A percentile compares a stretch with the other conserved stretches of the same genome.
phyloP scores from a whole-genome alignment of 2,888 invertebrate species.

The Himalopsyche anomala region DNA sequence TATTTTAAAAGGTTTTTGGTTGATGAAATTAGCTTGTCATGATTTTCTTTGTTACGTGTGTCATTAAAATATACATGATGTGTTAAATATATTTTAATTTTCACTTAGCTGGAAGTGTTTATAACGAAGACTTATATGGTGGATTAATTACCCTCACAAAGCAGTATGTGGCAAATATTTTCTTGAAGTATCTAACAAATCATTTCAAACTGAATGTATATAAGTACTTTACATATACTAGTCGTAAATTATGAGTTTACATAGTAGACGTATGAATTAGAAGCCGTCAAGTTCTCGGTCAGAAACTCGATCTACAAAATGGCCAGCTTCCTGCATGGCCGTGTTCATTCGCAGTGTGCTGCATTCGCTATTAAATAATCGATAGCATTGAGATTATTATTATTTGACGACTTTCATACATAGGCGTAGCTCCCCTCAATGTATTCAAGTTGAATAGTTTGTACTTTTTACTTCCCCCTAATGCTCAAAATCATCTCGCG shows the following conservation, averaged over 20 bases:
- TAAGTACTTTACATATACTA: neutral
- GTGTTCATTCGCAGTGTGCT: slow-evolving; percentile 15
- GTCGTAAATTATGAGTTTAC: slow-evolving; percentile 11
- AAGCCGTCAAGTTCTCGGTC: slow-evolving; percentile 55
- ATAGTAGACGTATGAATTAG: slow-evolving; percentile 22
- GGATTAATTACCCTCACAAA: too few species aligned
- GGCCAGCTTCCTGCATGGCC: slow-evolving; percentile 54
- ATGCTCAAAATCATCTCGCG: too few species aligned
- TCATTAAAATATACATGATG: too few species aligned
- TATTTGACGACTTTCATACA: slow-evolving; percentile 25
- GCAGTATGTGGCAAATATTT: neutral
- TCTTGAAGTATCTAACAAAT: neutral
- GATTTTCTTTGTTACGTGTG: too few species aligned
- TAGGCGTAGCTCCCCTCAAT: neutral
- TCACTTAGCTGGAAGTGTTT: too few species aligned
- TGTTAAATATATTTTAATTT: too few species aligned
- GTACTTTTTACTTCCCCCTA: too few species aligned
- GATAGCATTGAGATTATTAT: slow-evolving; percentile 45
- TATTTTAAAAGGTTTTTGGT: too few species aligned
- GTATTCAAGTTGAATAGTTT: too few species aligned
- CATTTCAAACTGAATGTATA: neutral
- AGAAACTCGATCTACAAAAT: slow-evolving; percentile 52
- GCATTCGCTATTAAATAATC: slow-evolving; percentile 47
- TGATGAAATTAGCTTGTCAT: too few species aligned
- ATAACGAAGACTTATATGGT: too few species aligned